Evolutionary conservation across 2,797 vertebrate species (phyloP).

Genomic region (Thunnus albacares): DNA sequence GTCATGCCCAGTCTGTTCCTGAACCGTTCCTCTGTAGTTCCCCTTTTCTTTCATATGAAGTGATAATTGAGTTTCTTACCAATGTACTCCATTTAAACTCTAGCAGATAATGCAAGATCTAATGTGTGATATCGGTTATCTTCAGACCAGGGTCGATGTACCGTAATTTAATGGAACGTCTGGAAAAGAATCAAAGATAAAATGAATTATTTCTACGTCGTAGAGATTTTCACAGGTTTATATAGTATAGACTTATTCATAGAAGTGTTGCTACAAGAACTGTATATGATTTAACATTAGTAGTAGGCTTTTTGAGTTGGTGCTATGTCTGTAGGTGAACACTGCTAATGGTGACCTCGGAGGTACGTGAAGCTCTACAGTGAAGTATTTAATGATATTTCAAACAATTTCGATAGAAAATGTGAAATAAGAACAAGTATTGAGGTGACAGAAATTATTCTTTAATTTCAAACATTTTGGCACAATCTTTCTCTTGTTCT

Average conservation of each 20-base stretch:
- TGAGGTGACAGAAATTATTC: neutral
- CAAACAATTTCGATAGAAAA: neutral
- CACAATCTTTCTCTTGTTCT: too few species aligned
- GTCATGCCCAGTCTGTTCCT: constrained; percentile 6
- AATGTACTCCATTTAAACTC: constrained; percentile 28
- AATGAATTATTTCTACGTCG: neutral
- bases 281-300: neutral
- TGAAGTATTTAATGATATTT: neutral
- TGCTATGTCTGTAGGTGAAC: neutral
- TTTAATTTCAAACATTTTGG: neutral
- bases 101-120: constrained; percentile 21
- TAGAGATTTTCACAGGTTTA: neutral
- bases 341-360: neutral
- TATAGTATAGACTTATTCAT: neutral
- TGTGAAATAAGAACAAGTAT: neutral
- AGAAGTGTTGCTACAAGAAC: too few species aligned
- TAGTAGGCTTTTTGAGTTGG: neutral
- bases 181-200: constrained; percentile 22
- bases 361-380: too few species aligned
- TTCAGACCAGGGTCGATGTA: constrained; percentile 10
- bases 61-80: constrained; percentile 44
- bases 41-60: constrained; percentile 8
- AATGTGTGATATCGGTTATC: constrained; percentile 35
- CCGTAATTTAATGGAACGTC: neutral
- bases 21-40: neutral